Base-by-base conservation (phyloP, 2,888 invertebrate genomes). In the Luperina nickerlii region DNA sequence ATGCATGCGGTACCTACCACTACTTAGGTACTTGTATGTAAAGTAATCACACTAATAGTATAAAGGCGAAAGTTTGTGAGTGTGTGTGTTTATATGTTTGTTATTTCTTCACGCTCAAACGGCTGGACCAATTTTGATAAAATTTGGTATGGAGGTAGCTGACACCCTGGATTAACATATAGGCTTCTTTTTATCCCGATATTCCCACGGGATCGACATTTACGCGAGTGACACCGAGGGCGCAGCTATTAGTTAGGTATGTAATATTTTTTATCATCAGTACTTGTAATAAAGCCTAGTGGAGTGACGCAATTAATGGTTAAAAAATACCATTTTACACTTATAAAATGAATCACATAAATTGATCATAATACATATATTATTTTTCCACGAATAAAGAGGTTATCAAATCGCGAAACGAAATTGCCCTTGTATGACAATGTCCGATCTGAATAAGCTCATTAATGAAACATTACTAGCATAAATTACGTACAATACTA, bases 321-420 rank as follows among this genome's bases (percentile, higher is more conserved):
- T 45, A 32, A 54, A 65, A 81, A 67, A 71, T 15, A 76, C 20
- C n/a, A 80, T 69, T 66, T 68, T 15, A 60, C 80, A 63, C 54
- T 32, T n/a, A 24, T 24, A 68, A 74, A 48, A 67, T 76, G 32
- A 57, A 57, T 62, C 45, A 69, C 63, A 78, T 57, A 70, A 62
- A 74, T 79, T 63, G n/a, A 66, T 60, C 42, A 78, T 73, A 54
- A 63, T 74, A n/a, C n/a, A n/a, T n/a, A 79, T 65, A 68, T 38
- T 69, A 45, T 65, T 83, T 48, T 83, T 83, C 75, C 75, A 54
- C 71, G 79, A 83, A 79, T 42, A 80, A 80, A 75, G 54, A 83
- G 83, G 83, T 83, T 83, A 83, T 83, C 81, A 51, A 68, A 48
- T 62, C 74, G 45, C 67, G 54, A 75, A 38, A 68, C 74, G 32